Evolutionary conservation across 2,888 invertebrate genomes (phyloP), one percentile per base, ranked within the genome.

Genomic region (Prosapia bicincta): DNA sequence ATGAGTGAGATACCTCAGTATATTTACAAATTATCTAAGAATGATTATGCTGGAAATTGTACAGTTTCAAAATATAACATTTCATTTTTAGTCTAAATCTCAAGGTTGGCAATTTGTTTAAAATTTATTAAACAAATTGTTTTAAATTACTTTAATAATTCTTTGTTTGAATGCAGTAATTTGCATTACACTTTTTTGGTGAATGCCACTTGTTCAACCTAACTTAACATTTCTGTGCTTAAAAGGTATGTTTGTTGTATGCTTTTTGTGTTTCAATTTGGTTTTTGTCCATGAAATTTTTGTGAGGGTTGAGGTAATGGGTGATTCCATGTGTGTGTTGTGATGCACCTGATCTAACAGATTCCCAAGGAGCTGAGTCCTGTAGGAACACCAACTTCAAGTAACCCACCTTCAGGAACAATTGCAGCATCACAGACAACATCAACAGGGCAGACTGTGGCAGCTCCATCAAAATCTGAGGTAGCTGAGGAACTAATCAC

Each of bases 371-470:
- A 43, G 70, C 70, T 26, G 70, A 43, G 38, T 54, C 54, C 54
- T 20, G 54, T 54, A 54, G 54, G 54, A 54, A 54, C 54, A 20
- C 54, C 54, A 20, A 54, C 54, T n/a, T 20, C 54, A 20, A 20
- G n/a, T n/a, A 54, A 54, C 54, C 26, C 67, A 15, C 67, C 67
- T 5, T 15, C 67, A 20, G 54, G 20, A 54, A 24, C 67, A 3
- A 67, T 26, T 67, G 67, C 83, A 81, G 81, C 81, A 6, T 5
- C 81, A 79, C 79, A 76, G 74, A 69, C 81, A 79, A 79, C 81
- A 82, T 81, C 82, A 81, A 81, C 82, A 81, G 80, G 81, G 79
- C 30, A 15, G 24, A 25, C 30, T 3, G 20, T 10, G 6, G 69
- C 32, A 20, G 28, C 69, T 24, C 32, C 23, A 0, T 26, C 70